These are phyloP conservation scores for Bathynomus jamesi DNA, from an alignment of 1,140 invertebrate species.

Conservation along the genomic window DNA sequence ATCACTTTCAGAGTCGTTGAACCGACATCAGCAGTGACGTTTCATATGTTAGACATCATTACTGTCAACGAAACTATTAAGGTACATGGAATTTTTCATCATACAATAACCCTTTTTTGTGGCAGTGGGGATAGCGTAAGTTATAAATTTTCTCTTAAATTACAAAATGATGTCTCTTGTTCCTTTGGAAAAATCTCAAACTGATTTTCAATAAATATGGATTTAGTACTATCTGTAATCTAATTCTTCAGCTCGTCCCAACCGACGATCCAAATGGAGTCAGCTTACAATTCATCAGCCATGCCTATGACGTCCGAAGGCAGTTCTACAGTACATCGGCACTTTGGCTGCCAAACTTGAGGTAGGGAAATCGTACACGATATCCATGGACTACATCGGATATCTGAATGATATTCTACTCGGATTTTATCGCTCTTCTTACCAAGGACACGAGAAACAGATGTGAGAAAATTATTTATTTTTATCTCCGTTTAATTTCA, in stretches of 20 bases:
- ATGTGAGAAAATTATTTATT: too few species aligned
- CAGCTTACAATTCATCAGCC: neutral
- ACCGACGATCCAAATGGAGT: neutral
- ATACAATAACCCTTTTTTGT: too few species aligned
- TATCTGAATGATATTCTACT: conserved; percentile 25
- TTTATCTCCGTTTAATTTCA: too few species aligned
- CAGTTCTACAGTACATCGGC: conserved; percentile 70
- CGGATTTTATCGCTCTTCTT: conserved; percentile 26
- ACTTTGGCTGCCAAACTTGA: conserved; percentile 51
- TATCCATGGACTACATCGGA: conserved; percentile 44
- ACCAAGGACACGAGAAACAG: conserved; percentile 57
- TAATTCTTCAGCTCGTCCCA: neutral
- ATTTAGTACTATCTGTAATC: too few species aligned
- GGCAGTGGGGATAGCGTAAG: too few species aligned
- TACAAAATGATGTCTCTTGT: too few species aligned
- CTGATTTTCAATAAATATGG: too few species aligned
- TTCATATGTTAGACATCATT: conserved; percentile 26
- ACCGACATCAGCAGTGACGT: conserved; percentile 13
- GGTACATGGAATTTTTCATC: conserved; percentile 6
- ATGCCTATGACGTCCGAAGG: conserved; percentile 50
- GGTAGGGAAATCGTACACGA: conserved; percentile 53
- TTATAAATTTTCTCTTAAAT: too few species aligned
- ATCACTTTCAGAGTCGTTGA: conserved; percentile 20
- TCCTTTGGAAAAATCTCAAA: too few species aligned
- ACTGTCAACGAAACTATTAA: conserved; percentile 26